Evolutionary conservation across 1,140 invertebrate genomes (phyloP).

Genomic region (Drosophila seguyi): DNA sequence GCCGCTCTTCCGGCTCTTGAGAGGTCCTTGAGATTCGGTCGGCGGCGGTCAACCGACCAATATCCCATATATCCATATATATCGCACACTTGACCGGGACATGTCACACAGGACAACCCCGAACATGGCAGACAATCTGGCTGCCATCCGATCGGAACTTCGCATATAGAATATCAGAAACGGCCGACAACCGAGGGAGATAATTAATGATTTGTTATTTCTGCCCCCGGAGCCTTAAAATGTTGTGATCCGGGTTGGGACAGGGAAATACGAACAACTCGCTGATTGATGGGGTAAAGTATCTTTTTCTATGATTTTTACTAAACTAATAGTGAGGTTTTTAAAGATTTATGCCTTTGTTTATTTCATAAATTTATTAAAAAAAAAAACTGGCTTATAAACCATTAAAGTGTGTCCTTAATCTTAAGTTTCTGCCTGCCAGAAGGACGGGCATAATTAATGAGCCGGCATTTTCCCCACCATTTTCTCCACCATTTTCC

Average conservation of each 20-base stretch:
- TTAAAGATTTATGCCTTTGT: too few species aligned
- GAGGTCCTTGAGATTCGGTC: conserved; percentile 12
- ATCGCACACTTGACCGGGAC: conserved; percentile 53
- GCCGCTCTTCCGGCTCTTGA: conserved; percentile 62
- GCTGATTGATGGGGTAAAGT: conserved; percentile 29
- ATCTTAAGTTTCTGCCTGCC: conserved; percentile 22
- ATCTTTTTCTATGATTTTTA: neutral
- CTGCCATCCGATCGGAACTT: conserved; percentile 68
- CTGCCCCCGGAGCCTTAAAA: conserved; percentile 26
- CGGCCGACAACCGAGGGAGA: conserved; percentile 21
- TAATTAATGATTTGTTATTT: conserved; percentile 70
- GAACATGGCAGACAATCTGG: conserved; percentile 42
- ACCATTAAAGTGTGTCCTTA: conserved; percentile 15
- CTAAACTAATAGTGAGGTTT: too few species aligned
- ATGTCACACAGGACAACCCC: conserved; percentile 10
- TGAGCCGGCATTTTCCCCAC: conserved; percentile 31
- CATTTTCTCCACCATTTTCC: conserved; percentile 8
- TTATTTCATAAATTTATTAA: too few species aligned
- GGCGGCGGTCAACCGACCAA: conserved; percentile 74
- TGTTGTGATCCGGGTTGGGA: conserved; percentile 39
- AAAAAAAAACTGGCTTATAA: too few species aligned
- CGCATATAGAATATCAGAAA: conserved; percentile 71
- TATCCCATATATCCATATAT: conserved; percentile 8
- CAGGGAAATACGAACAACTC: neutral
- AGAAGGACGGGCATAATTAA: conserved; percentile 69